Evolutionary conservation across 2,113 vertebrate species (phyloP), one percentile per base, ranked within the genome.

Genomic region (Puma concolor): DNA sequence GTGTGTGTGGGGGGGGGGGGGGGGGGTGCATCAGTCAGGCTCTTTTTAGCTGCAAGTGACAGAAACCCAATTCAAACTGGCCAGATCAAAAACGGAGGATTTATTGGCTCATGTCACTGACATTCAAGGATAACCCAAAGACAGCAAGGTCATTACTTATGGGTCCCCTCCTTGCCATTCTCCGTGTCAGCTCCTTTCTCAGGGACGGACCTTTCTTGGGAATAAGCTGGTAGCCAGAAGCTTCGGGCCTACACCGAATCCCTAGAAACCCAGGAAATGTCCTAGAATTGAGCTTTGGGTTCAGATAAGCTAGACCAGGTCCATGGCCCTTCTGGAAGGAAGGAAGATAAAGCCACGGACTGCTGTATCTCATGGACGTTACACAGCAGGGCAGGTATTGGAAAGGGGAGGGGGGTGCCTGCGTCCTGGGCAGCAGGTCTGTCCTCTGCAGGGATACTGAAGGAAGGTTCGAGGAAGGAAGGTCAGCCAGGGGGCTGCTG

Each of bases 21-120:
- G 12, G 0, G 19, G 14, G n/a, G 7, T 71, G 41, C 0, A 60
- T 82, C 10, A 48, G 44, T 15, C 6, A 1, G 23, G 17, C 76
- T 52, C 1, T 4, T 19, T 63, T 88, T 71, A 80, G 64, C 84
- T 6, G 4, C n/a, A 36, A 48, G n/a, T 27, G 41, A 76, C 41
- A 33, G 41, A 90, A 93, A 64, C n/a, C 36, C 41, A 52, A 17
- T 60, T 90, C 17, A 71, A 48, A 54, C 67, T 27, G 74, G 66
- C n/a, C n/a, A 41, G 33, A 27, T 60, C 54, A 50, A 19, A 52
- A 93, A 64, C 15, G 64, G 52, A 48, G 31, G 72, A 60, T n/a
- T 33, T 41, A 83, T 21, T 33, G 50, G n/a, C 5, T 89, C 12
- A 19, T 72, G 74, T 79, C 52, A 44, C 50, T 76, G 60, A 76